Percentiles rank a stretch among this genome's conserved stretches.
These are phyloP conservation scores for Omphaloscelis lunosa DNA, from an alignment of 2,888 invertebrate species.

Conservation along the genomic window DNA sequence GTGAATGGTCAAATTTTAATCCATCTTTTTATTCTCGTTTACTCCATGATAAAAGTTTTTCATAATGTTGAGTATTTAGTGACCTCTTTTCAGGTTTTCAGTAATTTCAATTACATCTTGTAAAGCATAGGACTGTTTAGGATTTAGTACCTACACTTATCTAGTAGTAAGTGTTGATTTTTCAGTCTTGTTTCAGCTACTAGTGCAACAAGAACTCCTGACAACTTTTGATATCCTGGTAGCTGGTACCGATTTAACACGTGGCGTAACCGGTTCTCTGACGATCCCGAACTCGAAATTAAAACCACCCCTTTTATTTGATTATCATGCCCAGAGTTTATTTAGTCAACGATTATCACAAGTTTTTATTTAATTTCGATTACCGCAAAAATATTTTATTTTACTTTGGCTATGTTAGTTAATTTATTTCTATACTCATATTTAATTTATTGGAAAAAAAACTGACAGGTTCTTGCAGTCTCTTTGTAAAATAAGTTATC, in stretches of 20 bases:
- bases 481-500: too few relatives aligned
- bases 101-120: neutral
- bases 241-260: neutral
- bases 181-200: neutral
- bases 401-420: too few relatives aligned
- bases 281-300: neutral
- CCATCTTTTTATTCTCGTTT: neutral
- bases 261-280: slow-evolving; percentile 9
- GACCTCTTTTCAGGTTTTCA: neutral
- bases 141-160: neutral
- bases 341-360: neutral
- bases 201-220: neutral
- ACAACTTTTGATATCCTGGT: slow-evolving; percentile 18
- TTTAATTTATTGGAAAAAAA: neutral
- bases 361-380: neutral
- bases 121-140: neutral
- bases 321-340: neutral
- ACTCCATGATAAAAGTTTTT: neutral
- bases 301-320: neutral
- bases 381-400: neutral
- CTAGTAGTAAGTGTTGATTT: neutral
- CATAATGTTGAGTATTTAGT: neutral
- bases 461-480: neutral
- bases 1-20: neutral
- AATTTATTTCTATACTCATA: too few relatives aligned